phyloP scores from a whole-genome alignment of 2,888 invertebrate genomes.

The Spodoptera littoralis region DNA sequence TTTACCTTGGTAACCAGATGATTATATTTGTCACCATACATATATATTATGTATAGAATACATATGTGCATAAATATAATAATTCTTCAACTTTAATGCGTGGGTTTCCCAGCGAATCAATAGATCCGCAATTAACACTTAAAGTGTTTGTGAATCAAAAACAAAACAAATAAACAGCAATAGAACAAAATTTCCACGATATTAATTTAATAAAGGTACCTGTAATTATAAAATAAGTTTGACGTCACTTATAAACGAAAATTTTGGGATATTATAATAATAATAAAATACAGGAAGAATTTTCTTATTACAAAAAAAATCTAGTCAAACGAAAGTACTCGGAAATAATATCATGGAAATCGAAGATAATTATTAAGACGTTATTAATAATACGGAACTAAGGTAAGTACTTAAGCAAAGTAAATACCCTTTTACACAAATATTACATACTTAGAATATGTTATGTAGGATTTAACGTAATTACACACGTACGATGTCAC shows the following conservation, averaged over 20 bases:
- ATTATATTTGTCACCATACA: constrained; percentile 15
- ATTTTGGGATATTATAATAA: too few species aligned
- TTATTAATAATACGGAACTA: constrained; percentile 3
- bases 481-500: constrained; percentile 6
- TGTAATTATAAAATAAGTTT: too few species aligned
- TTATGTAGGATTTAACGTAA: constrained; percentile 7
- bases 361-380: too few species aligned
- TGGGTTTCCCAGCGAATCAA: constrained; percentile 22
- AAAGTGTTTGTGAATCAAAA: too few species aligned
- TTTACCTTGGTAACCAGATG: constrained; percentile 12
- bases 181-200: too few species aligned
- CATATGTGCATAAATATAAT: constrained; percentile 1
- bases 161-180: neutral
- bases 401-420: constrained; percentile 1
- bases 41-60: neutral
- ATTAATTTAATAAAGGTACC: too few species aligned
- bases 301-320: too few species aligned
- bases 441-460: constrained; percentile 1
- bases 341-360: too few species aligned
- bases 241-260: too few species aligned
- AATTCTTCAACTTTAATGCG: neutral
- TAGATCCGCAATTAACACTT: neutral
- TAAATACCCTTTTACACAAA: constrained; percentile 22
- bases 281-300: too few species aligned
- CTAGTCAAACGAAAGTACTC: too few species aligned